Evolutionary conservation across 2,113 vertebrate species (phyloP).

Genomic region (Gadus macrocephalus): DNA sequence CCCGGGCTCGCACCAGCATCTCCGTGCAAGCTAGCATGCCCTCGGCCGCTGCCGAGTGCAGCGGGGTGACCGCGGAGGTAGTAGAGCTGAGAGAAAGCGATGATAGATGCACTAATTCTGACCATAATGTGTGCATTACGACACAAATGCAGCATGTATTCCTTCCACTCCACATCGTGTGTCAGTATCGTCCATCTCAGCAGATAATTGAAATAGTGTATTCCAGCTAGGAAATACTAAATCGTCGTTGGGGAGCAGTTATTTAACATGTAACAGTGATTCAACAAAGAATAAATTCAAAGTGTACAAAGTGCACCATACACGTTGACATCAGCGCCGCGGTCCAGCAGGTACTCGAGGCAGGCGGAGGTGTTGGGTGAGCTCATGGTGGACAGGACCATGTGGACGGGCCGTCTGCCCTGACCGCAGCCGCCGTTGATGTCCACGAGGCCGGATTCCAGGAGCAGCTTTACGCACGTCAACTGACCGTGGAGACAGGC

Average conservation of each 20-base stretch:
- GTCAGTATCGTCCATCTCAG: too few species aligned
- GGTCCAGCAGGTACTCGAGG: conserved; percentile 59
- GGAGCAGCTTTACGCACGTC: conserved; percentile 36
- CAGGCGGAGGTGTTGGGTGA: conserved; percentile 34
- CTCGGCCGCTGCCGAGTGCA: conserved; percentile 65
- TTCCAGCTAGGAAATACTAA: too few species aligned
- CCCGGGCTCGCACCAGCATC: conserved; percentile 52
- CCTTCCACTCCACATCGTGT: too few species aligned
- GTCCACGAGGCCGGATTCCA: conserved; percentile 23
- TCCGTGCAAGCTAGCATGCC: conserved; percentile 57
- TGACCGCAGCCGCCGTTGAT: conserved; percentile 42
- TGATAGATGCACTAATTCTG: too few species aligned
- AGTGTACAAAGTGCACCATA: conserved; percentile 27
- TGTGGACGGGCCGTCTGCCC: conserved; percentile 59
- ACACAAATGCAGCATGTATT: not conserved
- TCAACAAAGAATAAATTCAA: not conserved
- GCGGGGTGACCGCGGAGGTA: conserved; percentile 48
- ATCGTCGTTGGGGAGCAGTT: too few species aligned
- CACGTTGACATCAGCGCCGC: conserved; percentile 52
- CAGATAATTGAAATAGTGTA: too few species aligned
- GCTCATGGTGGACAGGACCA: conserved; percentile 46
- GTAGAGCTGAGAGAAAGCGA: conserved; percentile 34
- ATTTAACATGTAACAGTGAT: not conserved
- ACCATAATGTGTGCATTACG: too few species aligned
- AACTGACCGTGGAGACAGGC: conserved; percentile 54